These are phyloP conservation scores for Oryctes rhinoceros DNA, from an alignment of 1,140 invertebrate species.

Conservation along the genomic window DNA sequence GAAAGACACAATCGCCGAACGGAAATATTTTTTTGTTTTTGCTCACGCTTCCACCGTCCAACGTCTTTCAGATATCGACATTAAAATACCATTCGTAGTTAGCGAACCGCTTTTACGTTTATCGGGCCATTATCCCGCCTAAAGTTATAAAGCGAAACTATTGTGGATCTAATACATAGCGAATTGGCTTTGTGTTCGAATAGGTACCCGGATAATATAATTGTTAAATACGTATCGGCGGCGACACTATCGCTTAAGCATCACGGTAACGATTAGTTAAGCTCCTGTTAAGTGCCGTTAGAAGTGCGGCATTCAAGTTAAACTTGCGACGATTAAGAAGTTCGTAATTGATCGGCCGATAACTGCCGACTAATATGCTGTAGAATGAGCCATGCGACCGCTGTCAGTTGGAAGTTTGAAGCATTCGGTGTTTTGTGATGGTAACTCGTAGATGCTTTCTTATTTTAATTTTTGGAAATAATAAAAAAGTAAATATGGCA, in stretches of 20 bases:
- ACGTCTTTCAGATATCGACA: background rate
- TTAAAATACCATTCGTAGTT: background rate
- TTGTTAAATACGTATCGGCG: constrained; percentile 18
- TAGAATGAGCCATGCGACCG: background rate
- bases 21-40: too few relatives aligned
- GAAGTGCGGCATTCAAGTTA: constrained; percentile 7
- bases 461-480: too few relatives aligned
- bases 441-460: too few relatives aligned
- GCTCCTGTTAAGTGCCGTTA: constrained; percentile 4
- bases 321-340: constrained; percentile 16
- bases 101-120: background rate
- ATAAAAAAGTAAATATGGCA: too few relatives aligned
- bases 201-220: constrained; percentile 10
- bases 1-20: too few relatives aligned
- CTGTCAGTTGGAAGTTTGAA: too few relatives aligned
- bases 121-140: background rate
- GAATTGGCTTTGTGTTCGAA: background rate
- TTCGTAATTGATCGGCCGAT: constrained; percentile 5
- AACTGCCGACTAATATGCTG: constrained; percentile 9
- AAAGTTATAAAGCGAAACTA: background rate
- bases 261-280: constrained; percentile 9
- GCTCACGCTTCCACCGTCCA: too few relatives aligned
- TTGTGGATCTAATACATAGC: background rate
- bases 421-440: too few relatives aligned
- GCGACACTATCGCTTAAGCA: constrained; percentile 12